Base-by-base conservation (phyloP, 2,113 vertebrate genomes). In the Felis chaus region DNA sequence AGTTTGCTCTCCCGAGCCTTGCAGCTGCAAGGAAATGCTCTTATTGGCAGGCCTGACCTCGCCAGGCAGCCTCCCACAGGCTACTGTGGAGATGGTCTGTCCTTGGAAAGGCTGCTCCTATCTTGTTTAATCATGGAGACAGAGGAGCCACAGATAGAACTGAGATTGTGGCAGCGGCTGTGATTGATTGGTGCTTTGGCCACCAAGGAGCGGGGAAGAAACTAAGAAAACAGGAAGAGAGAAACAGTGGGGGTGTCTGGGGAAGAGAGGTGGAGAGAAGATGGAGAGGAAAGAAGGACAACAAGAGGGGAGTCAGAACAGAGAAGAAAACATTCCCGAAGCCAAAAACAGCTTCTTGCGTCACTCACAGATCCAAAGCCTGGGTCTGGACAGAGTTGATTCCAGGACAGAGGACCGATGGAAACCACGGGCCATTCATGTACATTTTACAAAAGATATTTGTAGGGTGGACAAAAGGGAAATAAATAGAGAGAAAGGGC, bases 341-440 rank as follows among this genome's bases (percentile, higher is more conserved):
- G 90, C 95, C 92, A 97, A 87, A 97, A 96, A 69, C 97, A 93
- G 97, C 91, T 91, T 89, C 94, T 96, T 92, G 86, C 74, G 1
- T 84, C 71, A 89, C 94, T 91, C 92, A 27, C 55, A 92, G 81
- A 83, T 29, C 41, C 50, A 55, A 66, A 97, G 95, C 94, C n/a
- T 13, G 29, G 71, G 50, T 71, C 74, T 86, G 82, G 69, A 66
- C 65, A 80, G 87, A 76, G 95, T 83, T 96, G 97, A 89, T 33
- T 65, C 27, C 3, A 13, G 94, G 88, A 97, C 93, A 86, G 81
- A 76, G 80, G 48, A 57, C 45, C 0, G 0, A 55, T 21, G 65
- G 83, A 92, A 82, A 87, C 48, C 7, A 4, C 1, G 57, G 83
- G n/a, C 66, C 15, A 2, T 45, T 82, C 29, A 0, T 55, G 39